Conservation (phyloP, 2,888 invertebrate genomes). For the Corbicula japonica region DNA sequence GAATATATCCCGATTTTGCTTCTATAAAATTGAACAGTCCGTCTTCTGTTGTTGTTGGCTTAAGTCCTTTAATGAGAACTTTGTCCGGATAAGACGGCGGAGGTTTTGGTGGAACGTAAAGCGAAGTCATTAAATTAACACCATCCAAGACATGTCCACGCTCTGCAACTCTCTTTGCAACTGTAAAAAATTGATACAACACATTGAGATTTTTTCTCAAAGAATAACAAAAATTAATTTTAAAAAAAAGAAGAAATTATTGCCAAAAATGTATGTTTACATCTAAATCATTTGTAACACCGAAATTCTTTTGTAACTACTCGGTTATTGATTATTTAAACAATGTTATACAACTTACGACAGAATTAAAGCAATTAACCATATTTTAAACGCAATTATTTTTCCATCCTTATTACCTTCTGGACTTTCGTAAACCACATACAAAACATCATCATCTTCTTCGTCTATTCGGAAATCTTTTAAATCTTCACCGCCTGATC, state of each 20-base stretch:
- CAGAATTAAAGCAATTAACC: not conserved
- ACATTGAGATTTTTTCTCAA: too few species aligned
- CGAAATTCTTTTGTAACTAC: not conserved
- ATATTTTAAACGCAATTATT: not conserved
- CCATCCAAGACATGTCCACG: conserved; percentile 30
- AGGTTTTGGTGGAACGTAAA: conserved; percentile 43
- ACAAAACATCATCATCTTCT: conserved; percentile 42
- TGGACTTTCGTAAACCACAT: conserved; percentile 43
- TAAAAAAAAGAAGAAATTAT: too few species aligned
- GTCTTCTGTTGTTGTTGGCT: conserved; percentile 29
- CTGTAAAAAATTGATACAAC: conserved; percentile 13
- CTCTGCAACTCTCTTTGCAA: conserved; percentile 32
- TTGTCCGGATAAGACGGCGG: conserved; percentile 40
- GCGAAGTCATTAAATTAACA: conserved; percentile 8
- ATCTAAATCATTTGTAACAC: too few species aligned
- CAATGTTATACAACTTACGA: too few species aligned
- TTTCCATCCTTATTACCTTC: conserved; percentile 41
- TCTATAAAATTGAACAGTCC: conserved; percentile 45
- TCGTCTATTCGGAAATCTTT: conserved; percentile 31
- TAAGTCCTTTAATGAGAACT: conserved; percentile 45
- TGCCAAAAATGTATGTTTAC: too few species aligned
- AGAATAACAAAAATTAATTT: too few species aligned
- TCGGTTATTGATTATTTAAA: too few species aligned
- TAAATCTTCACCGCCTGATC: conserved; percentile 60
- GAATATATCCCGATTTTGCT: conserved; percentile 18